phyloP scores from a whole-genome alignment of 2,797 vertebrate genomes.

The Lepus townsendii region DNA sequence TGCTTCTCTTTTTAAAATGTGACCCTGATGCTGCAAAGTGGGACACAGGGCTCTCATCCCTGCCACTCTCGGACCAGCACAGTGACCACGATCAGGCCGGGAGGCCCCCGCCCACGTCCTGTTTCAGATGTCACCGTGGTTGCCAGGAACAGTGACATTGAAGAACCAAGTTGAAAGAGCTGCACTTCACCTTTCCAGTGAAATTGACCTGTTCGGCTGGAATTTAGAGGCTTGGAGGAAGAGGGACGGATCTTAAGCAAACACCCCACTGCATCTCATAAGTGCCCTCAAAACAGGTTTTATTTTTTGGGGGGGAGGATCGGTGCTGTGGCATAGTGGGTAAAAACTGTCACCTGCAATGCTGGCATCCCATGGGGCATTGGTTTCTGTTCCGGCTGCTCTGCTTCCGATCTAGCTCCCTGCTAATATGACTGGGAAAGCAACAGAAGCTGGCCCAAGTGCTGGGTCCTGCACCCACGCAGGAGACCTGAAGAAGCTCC shows the following conservation, averaged over 20 bases:
- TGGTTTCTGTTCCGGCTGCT: too few species aligned
- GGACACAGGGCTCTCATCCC: not conserved
- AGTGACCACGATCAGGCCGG: not conserved
- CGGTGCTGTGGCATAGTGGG: too few species aligned
- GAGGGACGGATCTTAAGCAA: not conserved
- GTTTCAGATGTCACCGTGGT: not conserved
- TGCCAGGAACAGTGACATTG: not conserved
- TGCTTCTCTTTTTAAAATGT: slow-evolving; percentile 28
- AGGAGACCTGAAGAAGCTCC: too few species aligned
- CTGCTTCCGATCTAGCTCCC: too few species aligned
- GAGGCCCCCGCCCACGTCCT: not conserved
- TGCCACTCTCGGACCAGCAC: not conserved
- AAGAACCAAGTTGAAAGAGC: not conserved
- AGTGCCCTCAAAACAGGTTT: not conserved
- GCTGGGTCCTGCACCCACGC: too few species aligned
- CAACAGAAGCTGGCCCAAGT: too few species aligned
- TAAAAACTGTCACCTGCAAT: too few species aligned
- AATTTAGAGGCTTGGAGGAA: not conserved
- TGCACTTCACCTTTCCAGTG: not conserved
- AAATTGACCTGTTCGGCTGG: not conserved
- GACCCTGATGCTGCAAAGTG: not conserved
- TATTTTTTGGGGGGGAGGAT: too few species aligned
- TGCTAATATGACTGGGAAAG: too few species aligned
- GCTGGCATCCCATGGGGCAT: too few species aligned
- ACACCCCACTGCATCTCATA: not conserved